Base-by-base conservation (phyloP, 2,888 invertebrate species). In the Dichetophora obliterata region DNA sequence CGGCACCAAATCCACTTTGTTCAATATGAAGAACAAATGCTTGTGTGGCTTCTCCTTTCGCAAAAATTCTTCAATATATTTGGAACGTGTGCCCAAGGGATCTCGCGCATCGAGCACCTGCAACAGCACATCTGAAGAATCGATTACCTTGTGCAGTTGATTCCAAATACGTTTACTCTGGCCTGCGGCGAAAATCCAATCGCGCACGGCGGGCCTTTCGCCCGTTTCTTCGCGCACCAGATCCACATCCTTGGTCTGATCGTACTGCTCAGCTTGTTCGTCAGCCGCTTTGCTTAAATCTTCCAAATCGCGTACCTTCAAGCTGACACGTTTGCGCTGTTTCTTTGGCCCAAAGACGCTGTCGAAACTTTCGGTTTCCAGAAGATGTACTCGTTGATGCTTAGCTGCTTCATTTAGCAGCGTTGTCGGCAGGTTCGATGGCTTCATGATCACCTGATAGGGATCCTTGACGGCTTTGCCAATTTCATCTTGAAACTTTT, bases 151-250 rank as follows among this genome's bases (percentile, higher is more conserved):
- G 88, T 99, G 98, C 63, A 99, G 89, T 88, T 99, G 99, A 91
- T 97, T 98, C 99, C 99, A 99, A 85, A 99, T 98, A 82, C 99
- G 92, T 90, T 93, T 96, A 83, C 98, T 99, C 90, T 98, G 97
- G 0, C 99, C 98, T 34, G 98, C 98, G 72, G 93, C 94, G 93
- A 98, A 97, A 2, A 98, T 94, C 95, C 97, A 97, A 88, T 99
- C 99, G 80, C 96, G 92, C 66, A 95, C 94, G 22, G 95, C 93
- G 82, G 94, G 94, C 86, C 92, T 93, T 8, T 95, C 92, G 34
- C 97, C 97, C 34, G 92, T 93, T 83, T 96, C 95, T 85, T 96
- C 96, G 72, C 93, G 92, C 2, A 96, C 92, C 80, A 97, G 91
- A 89, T 98, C 97, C 65, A 92, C 88, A 90, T 99, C 99, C 85